A percentile compares a stretch with the other conserved stretches of the same genome.
These are phyloP conservation scores for Eugnorisma glareosa DNA, from an alignment of 2,888 invertebrate species.

Conservation along the genomic window DNA sequence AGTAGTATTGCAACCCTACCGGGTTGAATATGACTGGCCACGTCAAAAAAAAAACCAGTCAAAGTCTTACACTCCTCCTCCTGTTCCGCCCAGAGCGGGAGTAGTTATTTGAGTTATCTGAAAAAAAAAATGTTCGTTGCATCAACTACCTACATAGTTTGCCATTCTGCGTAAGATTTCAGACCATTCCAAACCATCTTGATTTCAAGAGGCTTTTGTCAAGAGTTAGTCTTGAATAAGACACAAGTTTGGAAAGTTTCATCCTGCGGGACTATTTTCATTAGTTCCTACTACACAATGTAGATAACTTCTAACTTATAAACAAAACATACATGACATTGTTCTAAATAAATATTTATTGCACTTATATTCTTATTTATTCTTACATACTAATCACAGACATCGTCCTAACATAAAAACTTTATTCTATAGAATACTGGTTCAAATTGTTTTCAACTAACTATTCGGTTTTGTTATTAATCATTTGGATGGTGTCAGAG, in stretches of 20 bases:
- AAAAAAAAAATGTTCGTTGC: too few species aligned
- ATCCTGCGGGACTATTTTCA: neutral
- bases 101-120: too few species aligned
- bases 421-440: neutral
- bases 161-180: too few species aligned
- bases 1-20: too few species aligned
- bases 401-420: neutral
- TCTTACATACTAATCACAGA: slow-evolving; percentile 46
- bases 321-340: neutral
- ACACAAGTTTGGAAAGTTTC: neutral
- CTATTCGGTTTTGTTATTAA: slow-evolving; percentile 86
- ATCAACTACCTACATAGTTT: too few species aligned
- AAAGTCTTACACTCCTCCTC: too few species aligned
- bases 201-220: too few species aligned
- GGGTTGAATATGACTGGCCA: too few species aligned
- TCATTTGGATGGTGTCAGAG: slow-evolving; percentile 78
- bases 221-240: neutral
- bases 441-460: neutral
- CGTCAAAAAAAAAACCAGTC: too few species aligned
- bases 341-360: slow-evolving; percentile 46
- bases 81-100: too few species aligned
- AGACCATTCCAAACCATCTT: too few species aligned
- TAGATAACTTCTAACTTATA: neutral
- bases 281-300: neutral
- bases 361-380: slow-evolving; percentile 7